Conservation (phyloP, 2,888 invertebrate species). For the Drosophila barbarae region DNA sequence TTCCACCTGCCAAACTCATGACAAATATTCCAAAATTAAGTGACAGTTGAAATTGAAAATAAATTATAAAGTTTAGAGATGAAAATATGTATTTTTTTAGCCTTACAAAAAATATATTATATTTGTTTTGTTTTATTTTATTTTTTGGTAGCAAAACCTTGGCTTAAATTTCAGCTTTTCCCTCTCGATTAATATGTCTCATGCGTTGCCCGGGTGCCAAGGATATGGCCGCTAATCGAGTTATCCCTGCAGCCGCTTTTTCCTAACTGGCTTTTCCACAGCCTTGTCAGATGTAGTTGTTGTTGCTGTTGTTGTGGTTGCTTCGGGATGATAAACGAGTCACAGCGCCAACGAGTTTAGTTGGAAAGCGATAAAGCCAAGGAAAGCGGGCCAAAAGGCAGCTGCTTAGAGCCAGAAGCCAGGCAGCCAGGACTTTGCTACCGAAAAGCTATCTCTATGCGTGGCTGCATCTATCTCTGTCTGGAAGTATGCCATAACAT, state of each 20-base stretch:
- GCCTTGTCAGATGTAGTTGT: constrained; percentile 28
- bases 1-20: no score
- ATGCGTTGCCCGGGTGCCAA: no score
- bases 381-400: constrained; percentile 24
- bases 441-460: constrained; percentile 4
- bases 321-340: constrained; percentile 64
- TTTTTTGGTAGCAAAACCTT: no score
- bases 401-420: constrained; percentile 11
- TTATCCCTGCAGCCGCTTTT: background rate
- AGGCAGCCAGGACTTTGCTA: background rate
- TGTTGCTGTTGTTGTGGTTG: constrained; percentile 34
- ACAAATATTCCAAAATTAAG: background rate
- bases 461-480: constrained; percentile 12
- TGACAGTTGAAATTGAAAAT: background rate
- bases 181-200: background rate
- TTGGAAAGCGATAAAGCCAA: constrained; percentile 63
- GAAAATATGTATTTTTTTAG: no score
- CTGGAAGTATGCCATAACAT: constrained; percentile 70
- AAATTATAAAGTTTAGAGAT: background rate
- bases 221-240: constrained; percentile 13
- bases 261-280: constrained; percentile 4
- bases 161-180: background rate
- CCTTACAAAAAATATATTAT: no score
- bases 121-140: no score
- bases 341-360: constrained; percentile 64